These are phyloP conservation scores for Drosophila rellima DNA, from an alignment of 2,888 invertebrate species.

Conservation along the genomic window DNA sequence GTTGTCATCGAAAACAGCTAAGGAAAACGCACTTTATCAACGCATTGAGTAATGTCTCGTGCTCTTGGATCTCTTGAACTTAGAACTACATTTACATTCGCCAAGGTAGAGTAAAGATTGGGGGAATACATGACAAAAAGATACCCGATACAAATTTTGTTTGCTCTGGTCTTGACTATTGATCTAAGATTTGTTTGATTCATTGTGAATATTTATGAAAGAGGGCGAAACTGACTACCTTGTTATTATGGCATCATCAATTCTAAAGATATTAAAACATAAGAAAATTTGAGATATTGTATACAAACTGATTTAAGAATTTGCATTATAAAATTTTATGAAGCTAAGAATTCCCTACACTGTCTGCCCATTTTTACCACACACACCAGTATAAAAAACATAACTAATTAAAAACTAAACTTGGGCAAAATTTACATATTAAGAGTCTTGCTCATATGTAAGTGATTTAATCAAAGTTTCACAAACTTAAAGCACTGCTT, in stretches of 20 bases:
- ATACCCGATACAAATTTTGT: background rate
- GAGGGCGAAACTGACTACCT: background rate
- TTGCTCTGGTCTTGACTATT: background rate
- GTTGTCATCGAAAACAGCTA: background rate
- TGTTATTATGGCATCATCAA: background rate
- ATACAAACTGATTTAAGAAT: background rate
- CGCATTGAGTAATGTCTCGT: slow-evolving; percentile 1
- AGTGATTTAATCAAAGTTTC: background rate
- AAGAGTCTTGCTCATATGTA: slow-evolving; percentile 4
- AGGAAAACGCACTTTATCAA: slow-evolving; percentile 30
- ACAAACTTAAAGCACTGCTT: slow-evolving; percentile 13
- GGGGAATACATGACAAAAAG: background rate
- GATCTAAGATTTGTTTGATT: background rate
- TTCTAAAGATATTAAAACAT: background rate
- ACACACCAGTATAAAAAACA: background rate
- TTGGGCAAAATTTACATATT: slow-evolving; percentile 2
- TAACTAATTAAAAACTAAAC: slow-evolving; percentile 13
- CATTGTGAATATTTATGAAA: background rate
- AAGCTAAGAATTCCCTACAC: background rate
- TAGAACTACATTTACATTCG: slow-evolving; percentile 5
- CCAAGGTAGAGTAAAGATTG: background rate
- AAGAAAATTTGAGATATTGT: background rate
- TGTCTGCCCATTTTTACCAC: background rate
- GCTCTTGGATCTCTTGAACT: slow-evolving; percentile 18
- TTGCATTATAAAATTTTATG: background rate